phyloP scores from a whole-genome alignment of 2,797 vertebrate species.

The Halcyon smyrnensis region DNA sequence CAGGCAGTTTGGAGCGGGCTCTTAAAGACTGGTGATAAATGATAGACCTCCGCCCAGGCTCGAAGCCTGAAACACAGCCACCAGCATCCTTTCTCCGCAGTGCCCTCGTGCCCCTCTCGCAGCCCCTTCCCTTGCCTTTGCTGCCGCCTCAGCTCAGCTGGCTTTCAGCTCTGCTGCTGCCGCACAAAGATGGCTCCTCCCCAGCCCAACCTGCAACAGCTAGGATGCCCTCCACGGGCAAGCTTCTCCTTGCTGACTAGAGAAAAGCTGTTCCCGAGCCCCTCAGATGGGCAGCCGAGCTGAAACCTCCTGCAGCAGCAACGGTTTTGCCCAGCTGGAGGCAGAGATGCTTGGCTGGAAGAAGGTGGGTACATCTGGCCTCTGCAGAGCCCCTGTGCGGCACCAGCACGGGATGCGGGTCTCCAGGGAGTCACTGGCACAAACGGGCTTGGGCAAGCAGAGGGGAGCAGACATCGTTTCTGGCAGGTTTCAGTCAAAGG shows the following conservation, averaged over 20 bases:
- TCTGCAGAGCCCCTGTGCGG: neutral
- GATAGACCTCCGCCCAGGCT: rapidly evolving
- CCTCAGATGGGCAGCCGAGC: too few species aligned
- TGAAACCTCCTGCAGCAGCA: neutral
- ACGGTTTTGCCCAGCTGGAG: neutral
- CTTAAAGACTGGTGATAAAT: neutral
- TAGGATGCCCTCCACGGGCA: neutral
- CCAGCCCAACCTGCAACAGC: neutral
- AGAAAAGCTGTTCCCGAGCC: neutral
- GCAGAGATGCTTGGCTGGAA: neutral
- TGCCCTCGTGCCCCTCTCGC: rapidly evolving
- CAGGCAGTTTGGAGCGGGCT: neutral
- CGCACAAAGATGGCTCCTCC: neutral
- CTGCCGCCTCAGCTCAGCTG: neutral
- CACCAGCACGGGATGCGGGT: rapidly evolving
- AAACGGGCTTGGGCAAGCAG: rapidly evolving
- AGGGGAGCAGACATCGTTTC: neutral
- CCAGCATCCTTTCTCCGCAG: neutral
- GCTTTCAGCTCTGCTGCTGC: neutral
- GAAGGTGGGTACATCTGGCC: neutral
- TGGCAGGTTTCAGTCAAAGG: neutral
- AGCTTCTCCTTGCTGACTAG: neutral
- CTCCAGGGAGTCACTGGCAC: neutral
- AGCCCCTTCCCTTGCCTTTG: neutral
- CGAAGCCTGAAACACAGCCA: neutral